phyloP scores from a whole-genome alignment of 2,888 invertebrate genomes.

The Danaus chrysippus region DNA sequence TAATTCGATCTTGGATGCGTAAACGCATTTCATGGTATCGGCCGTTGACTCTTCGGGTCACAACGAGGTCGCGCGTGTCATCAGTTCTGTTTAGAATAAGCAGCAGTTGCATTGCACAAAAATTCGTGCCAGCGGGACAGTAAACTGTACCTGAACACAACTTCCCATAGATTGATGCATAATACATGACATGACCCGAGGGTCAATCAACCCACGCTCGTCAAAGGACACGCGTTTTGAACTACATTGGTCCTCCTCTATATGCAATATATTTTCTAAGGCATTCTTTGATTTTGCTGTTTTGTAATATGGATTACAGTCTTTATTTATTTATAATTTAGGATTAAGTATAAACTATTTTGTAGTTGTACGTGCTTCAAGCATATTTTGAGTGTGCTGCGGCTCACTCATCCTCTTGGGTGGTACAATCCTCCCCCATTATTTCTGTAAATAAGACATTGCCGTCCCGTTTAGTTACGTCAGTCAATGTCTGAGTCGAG shows the following conservation, averaged over 20 bases:
- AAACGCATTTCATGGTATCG: slow-evolving; percentile 37
- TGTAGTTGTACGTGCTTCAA: too few species aligned
- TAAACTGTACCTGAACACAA: slow-evolving; percentile 39
- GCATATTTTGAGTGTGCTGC: neutral
- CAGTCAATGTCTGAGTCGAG: slow-evolving; percentile 32
- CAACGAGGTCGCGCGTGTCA: slow-evolving; percentile 50
- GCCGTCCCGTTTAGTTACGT: slow-evolving; percentile 39
- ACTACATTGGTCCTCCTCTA: neutral
- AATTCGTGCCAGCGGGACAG: slow-evolving; percentile 47
- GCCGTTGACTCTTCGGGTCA: slow-evolving; percentile 55
- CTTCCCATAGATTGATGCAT: slow-evolving; percentile 31
- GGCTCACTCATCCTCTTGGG: slow-evolving; percentile 11
- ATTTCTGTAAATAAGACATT: slow-evolving; percentile 35
- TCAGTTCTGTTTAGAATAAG: slow-evolving; percentile 55
- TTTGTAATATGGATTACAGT: neutral
- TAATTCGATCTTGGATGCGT: slow-evolving; percentile 1
- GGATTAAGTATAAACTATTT: too few species aligned
- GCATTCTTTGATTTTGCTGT: neutral
- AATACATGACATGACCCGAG: slow-evolving; percentile 27
- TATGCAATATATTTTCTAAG: neutral
- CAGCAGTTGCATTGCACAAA: slow-evolving; percentile 56
- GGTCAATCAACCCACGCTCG: slow-evolving; percentile 23
- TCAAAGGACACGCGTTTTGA: slow-evolving; percentile 21
- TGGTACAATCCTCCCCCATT: slow-evolving; percentile 24
- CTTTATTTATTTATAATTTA: neutral